Conservation (phyloP, 1,140 invertebrate species). For the Ctenoplectra terminalis region DNA sequence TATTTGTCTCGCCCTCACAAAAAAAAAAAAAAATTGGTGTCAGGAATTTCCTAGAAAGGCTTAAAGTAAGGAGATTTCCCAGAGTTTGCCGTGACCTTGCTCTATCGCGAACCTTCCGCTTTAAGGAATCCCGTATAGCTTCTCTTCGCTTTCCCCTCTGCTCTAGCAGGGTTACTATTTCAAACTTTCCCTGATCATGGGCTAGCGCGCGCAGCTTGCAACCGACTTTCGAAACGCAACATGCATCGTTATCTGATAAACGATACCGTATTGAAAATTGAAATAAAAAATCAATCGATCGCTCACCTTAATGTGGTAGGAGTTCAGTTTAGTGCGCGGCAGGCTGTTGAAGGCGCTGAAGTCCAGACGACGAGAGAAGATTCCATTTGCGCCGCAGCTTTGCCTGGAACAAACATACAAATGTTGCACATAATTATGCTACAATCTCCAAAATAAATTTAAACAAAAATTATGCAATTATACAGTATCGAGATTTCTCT, state of each 20-base stretch:
- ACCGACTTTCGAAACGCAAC: too few species aligned
- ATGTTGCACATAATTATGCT: too few species aligned
- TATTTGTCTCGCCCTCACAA: too few species aligned
- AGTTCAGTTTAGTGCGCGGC: slow-evolving; percentile 97
- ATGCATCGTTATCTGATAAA: not conserved
- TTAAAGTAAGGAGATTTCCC: slow-evolving; percentile 11
- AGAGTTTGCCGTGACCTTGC: slow-evolving; percentile 15
- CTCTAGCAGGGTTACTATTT: slow-evolving; percentile 33
- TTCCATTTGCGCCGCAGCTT: slow-evolving; percentile 93
- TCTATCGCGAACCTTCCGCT: slow-evolving; percentile 45
- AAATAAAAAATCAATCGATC: slow-evolving; percentile 30
- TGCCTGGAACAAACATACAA: slow-evolving; percentile 88
- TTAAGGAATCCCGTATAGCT: slow-evolving; percentile 29
- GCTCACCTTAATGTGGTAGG: slow-evolving; percentile 98
- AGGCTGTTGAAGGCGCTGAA: slow-evolving; percentile 97
- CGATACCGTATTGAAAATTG: too few species aligned
- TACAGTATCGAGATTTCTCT: too few species aligned
- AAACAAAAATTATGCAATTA: too few species aligned
- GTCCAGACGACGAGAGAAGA: slow-evolving; percentile 94
- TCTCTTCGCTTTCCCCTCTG: slow-evolving; percentile 28
- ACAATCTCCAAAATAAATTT: too few species aligned
- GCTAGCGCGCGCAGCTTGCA: not conserved
- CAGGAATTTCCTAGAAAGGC: not conserved
- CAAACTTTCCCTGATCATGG: not conserved
- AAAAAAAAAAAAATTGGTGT: too few species aligned